Percentiles rank a stretch among this genome's conserved stretches.
Evolutionary conservation across 2,888 invertebrate genomes (phyloP).

Genomic region (Tetrapedia diversipes): DNA sequence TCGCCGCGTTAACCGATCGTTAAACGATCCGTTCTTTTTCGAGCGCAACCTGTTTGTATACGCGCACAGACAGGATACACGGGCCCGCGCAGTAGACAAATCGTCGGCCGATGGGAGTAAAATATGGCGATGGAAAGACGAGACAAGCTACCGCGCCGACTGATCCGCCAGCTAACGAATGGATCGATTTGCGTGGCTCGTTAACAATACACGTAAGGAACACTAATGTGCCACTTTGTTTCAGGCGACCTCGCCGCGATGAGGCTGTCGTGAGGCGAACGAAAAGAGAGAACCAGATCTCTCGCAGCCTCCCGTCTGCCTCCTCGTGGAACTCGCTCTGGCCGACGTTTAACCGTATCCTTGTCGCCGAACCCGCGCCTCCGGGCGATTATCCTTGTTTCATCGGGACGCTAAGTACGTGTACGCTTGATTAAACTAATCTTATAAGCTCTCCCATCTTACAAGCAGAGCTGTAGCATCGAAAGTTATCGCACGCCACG

Average conservation of each 20-base stretch:
- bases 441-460: constrained; percentile 47
- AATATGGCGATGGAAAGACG: constrained; percentile 64
- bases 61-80: constrained; percentile 16
- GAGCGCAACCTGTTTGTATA: constrained; percentile 31
- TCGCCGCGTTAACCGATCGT: constrained; percentile 18
- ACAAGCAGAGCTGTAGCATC: constrained; percentile 29
- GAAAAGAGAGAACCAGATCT: constrained; percentile 57
- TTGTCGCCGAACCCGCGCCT: constrained; percentile 26
- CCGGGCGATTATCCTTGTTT: constrained; percentile 49
- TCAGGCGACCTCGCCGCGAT: constrained; percentile 65
- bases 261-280: constrained; percentile 42
- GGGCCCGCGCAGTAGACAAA: constrained; percentile 59
- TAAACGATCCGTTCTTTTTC: constrained; percentile 34
- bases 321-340: constrained; percentile 8
- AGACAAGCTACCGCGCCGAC: constrained; percentile 67
- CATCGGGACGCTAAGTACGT: constrained; percentile 45
- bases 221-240: constrained; percentile 70
- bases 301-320: constrained; percentile 16
- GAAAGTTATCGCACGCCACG: constrained; percentile 24
- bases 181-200: constrained; percentile 72
- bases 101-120: constrained; percentile 59
- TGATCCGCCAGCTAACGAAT: constrained; percentile 68
- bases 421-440: constrained; percentile 61
- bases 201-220: constrained; percentile 70
- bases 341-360: constrained; percentile 30